A percentile compares a stretch with the other conserved stretches of the same genome.
These are phyloP conservation scores for Adelges cooleyi DNA, from an alignment of 1,140 invertebrate species.

Conservation along the genomic window DNA sequence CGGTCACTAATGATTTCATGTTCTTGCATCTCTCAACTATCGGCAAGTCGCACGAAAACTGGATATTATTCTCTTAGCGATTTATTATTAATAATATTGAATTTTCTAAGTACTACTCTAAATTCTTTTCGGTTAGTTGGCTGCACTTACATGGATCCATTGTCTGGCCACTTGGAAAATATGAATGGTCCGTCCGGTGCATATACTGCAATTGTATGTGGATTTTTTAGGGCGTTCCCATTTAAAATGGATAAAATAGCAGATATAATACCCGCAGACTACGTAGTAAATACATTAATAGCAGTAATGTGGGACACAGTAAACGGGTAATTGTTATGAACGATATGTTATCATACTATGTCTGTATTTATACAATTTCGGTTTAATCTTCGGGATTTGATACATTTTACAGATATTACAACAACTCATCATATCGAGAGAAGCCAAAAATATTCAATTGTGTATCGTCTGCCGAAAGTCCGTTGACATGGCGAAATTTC, in stretches of 20 bases:
- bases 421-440: not conserved
- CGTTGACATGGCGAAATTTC: not conserved
- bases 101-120: too few relatives aligned
- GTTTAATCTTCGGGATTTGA: too few relatives aligned
- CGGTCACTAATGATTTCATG: too few relatives aligned
- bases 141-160: not conserved
- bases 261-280: not conserved
- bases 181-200: not conserved
- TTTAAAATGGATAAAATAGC: not conserved
- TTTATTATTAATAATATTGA: too few relatives aligned
- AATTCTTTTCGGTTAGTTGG: too few relatives aligned
- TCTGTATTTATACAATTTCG: too few relatives aligned
- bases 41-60: too few relatives aligned
- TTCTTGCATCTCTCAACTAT: too few relatives aligned
- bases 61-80: too few relatives aligned
- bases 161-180: not conserved
- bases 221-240: not conserved
- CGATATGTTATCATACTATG: too few relatives aligned
- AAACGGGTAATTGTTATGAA: not conserved
- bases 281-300: too few relatives aligned
- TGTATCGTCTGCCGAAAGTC: not conserved
- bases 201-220: not conserved
- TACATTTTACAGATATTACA: not conserved
- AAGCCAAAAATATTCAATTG: conserved; percentile 2
- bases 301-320: not conserved